phyloP scores from a whole-genome alignment of 2,797 vertebrate species.

The Clarias pachynema region DNA sequence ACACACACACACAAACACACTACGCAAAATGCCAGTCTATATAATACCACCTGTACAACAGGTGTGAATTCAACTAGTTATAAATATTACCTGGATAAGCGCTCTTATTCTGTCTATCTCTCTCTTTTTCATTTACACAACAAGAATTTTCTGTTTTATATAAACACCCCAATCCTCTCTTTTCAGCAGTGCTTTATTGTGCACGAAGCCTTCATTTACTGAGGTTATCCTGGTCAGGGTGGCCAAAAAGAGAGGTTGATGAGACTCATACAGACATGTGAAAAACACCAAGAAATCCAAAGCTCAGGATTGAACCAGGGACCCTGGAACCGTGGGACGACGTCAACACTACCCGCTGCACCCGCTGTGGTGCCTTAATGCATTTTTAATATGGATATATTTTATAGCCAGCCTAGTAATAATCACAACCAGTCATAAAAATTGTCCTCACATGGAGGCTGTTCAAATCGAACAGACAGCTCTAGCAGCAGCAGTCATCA shows the following conservation, averaged over 20 bases:
- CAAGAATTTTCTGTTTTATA: constrained; percentile 3
- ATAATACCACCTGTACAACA: constrained; percentile 19
- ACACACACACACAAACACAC: constrained; percentile 12
- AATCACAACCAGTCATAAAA: not conserved
- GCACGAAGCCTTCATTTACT: not conserved
- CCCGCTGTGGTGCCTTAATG: not conserved
- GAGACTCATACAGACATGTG: not conserved
- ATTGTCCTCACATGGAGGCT: not conserved
- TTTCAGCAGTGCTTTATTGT: not conserved
- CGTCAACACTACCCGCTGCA: not conserved
- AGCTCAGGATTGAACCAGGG: not conserved
- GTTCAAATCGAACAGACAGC: not conserved
- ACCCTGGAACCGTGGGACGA: not conserved
- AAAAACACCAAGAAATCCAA: not conserved
- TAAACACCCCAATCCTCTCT: not conserved
- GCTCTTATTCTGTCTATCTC: not conserved
- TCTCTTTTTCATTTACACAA: not conserved
- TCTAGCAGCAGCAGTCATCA: not conserved
- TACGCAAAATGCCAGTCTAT: constrained; percentile 16
- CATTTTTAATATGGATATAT: constrained; percentile 10
- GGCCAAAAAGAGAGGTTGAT: not conserved
- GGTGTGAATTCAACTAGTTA: constrained; percentile 43
- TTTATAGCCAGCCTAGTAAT: not conserved
- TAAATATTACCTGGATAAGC: constrained; percentile 12
- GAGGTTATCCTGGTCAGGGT: not conserved